These are phyloP conservation scores for Epirrhoe alternata DNA, from an alignment of 2,888 invertebrate species.

Conservation along the genomic window DNA sequence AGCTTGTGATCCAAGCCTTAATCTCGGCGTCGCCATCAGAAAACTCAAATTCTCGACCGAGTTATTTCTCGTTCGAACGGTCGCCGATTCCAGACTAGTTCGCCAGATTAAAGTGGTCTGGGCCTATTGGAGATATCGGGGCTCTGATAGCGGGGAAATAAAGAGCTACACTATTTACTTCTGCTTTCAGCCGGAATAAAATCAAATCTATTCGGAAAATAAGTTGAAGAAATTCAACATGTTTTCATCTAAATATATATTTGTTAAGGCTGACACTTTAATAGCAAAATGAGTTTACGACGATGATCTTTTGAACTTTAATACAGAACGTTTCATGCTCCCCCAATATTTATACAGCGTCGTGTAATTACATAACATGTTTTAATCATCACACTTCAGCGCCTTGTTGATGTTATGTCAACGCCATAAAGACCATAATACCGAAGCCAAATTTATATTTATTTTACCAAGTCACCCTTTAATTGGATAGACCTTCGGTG, in stretches of 20 bases:
- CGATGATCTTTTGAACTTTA: constrained; percentile 8
- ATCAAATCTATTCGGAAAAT: background rate
- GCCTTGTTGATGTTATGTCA: constrained; percentile 28
- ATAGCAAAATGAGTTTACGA: background rate
- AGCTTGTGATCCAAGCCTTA: constrained; percentile 21
- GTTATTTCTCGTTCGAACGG: constrained; percentile 22
- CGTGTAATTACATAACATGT: constrained; percentile 26
- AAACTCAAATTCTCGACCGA: constrained; percentile 29
- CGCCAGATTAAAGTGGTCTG: constrained; percentile 16
- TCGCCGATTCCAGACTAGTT: constrained; percentile 17
- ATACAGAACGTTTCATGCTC: constrained; percentile 10
- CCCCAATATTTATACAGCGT: constrained; percentile 13
- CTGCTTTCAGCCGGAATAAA: background rate
- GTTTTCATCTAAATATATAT: background rate
- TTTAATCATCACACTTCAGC: constrained; percentile 30
- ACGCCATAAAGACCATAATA: constrained; percentile 34
- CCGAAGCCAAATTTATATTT: constrained; percentile 33
- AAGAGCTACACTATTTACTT: background rate
- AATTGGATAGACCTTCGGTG: constrained; percentile 1
- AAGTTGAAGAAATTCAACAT: background rate
- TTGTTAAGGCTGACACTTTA: too few species aligned
- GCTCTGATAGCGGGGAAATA: constrained; percentile 16
- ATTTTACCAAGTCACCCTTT: constrained; percentile 22
- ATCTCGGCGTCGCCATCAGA: constrained; percentile 30
- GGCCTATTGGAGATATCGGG: constrained; percentile 20